phyloP scores from a whole-genome alignment of 1,140 invertebrate species.

The Temnothorax curvispinosus region DNA sequence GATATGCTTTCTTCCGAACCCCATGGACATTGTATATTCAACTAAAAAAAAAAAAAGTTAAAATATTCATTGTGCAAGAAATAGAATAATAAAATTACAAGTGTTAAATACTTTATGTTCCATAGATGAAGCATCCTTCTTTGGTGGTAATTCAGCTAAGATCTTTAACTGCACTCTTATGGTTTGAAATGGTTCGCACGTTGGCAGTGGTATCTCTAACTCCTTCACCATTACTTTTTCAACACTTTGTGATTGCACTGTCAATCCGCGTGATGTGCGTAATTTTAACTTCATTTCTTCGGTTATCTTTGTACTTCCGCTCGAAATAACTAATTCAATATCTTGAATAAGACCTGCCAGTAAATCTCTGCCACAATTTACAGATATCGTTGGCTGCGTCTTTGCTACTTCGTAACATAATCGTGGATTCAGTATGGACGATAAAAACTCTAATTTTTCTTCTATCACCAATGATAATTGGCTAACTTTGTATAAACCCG shows the following conservation, averaged over 20 bases:
- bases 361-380: slow-evolving; percentile 87
- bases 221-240: slow-evolving; percentile 85
- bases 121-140: slow-evolving; percentile 88
- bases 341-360: slow-evolving; percentile 90
- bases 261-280: slow-evolving; percentile 87
- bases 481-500: slow-evolving; percentile 87
- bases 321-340: slow-evolving; percentile 89
- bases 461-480: slow-evolving; percentile 88
- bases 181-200: slow-evolving; percentile 90
- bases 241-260: slow-evolving; percentile 81
- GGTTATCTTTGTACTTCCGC: slow-evolving; percentile 88
- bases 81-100: slow-evolving; percentile 16
- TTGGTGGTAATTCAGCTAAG: slow-evolving; percentile 90
- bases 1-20: slow-evolving; percentile 89
- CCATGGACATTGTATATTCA: slow-evolving; percentile 92
- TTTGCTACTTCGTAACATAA: slow-evolving; percentile 87
- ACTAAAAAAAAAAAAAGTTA: slow-evolving; percentile 81
- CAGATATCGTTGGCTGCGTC: slow-evolving; percentile 85
- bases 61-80: slow-evolving; percentile 43
- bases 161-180: slow-evolving; percentile 88
- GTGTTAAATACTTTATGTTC: slow-evolving; percentile 89
- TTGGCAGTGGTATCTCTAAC: slow-evolving; percentile 88
- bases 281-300: slow-evolving; percentile 86
- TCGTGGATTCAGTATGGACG: slow-evolving; percentile 83
- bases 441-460: slow-evolving; percentile 85